Conservation (phyloP, 2,113 vertebrate genomes). For the Spea multiplicata region DNA sequence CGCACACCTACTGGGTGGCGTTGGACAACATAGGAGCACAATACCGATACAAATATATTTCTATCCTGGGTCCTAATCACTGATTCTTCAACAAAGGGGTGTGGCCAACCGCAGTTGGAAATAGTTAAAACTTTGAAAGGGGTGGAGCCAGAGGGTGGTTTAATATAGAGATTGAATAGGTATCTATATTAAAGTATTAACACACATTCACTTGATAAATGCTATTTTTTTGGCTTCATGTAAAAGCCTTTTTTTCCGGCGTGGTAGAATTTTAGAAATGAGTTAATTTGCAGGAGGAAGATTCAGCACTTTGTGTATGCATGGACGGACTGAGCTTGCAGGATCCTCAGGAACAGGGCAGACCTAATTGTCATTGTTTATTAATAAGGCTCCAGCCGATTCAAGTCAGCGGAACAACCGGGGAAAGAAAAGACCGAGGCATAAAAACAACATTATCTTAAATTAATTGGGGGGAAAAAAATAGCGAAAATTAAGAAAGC, state of each 20-base stretch:
- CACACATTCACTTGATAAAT: too few species aligned
- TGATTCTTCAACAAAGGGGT: too few species aligned
- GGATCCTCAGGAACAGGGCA: neutral
- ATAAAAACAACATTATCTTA: neutral
- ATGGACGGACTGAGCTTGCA: neutral
- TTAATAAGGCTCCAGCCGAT: slow-evolving; percentile 2
- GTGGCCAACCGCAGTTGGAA: too few species aligned
- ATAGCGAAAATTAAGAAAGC: neutral
- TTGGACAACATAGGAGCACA: too few species aligned
- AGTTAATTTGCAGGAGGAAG: neutral
- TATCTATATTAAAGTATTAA: too few species aligned
- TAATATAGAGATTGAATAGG: too few species aligned
- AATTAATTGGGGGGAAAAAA: neutral
- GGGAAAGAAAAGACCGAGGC: neutral
- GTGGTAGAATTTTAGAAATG: neutral
- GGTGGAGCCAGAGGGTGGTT: too few species aligned
- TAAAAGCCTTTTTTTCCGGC: neutral
- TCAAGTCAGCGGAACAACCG: neutral
- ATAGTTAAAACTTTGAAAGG: too few species aligned
- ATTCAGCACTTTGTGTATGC: neutral
- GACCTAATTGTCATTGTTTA: neutral
- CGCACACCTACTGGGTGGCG: too few species aligned
- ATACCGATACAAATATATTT: too few species aligned
- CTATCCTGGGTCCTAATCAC: too few species aligned
- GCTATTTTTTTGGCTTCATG: too few species aligned